Base-by-base conservation (phyloP, 1,140 invertebrate genomes). In the Periplaneta americana region DNA sequence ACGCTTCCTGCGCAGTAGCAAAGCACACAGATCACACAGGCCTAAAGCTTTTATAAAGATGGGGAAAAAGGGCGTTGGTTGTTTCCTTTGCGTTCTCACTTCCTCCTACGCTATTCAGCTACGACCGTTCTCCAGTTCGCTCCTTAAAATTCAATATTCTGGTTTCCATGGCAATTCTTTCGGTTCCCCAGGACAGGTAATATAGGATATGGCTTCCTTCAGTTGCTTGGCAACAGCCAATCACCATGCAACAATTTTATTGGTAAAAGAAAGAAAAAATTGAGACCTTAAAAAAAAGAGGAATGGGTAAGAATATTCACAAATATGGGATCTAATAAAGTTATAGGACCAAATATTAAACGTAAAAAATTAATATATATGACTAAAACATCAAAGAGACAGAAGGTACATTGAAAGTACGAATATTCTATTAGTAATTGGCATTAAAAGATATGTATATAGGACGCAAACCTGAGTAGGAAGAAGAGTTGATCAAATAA, bases 61-160 rank as follows among this genome's bases (percentile, higher is more conserved):
- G 48, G 48, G 48, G 48, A 66, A 66, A 66, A 66, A 66, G 48
- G 48, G 48, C 48, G 48, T 66, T 28, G n/a, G 48, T 66, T 66
- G 11, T n/a, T 66, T 66, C 22, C 22, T 66, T 66, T n/a, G 6
- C 34, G 35, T 17, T 28, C 36, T 28, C 78, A 2, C 34, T 36
- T 2, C 28, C 74, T 39, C 34, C 80, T 39, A 74, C 39, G 34
- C 34, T 81, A 36, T 81, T 81, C 36, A 36, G 35, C 34, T 35
- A 75, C 74, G 37, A 31, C 32, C 80, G 33, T 74, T 17, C 18
- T 22, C 33, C 80, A 9, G 48, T 32, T 28, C 28, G 79, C 48
- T 35, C 79, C 57, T 80, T 66, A 80, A 74, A 80, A 66, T 80
- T 74, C 79, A 57, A 80, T 80, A 80, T 80, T 36, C 76, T 36